Percentiles rank a stretch among this genome's conserved stretches.
phyloP scores from a whole-genome alignment of 2,113 vertebrate species.

The Tragelaphus scriptus region DNA sequence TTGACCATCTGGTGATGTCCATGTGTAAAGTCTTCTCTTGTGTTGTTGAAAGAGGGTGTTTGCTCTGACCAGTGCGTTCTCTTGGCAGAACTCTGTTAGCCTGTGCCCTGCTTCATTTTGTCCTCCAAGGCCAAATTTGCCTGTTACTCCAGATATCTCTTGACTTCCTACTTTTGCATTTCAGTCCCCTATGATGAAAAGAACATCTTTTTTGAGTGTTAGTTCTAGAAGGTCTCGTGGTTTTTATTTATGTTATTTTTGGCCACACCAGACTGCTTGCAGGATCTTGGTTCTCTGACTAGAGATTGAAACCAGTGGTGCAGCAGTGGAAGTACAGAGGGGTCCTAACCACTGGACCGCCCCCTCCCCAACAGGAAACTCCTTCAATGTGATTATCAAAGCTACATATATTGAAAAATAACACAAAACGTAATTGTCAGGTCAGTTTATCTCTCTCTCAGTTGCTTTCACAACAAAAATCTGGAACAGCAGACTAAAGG shows the following conservation, averaged over 20 bases:
- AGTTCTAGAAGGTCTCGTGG: not conserved
- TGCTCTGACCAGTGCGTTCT: not conserved
- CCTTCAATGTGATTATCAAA: not conserved
- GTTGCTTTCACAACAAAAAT: not conserved
- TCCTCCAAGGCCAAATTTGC: not conserved
- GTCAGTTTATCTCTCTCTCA: not conserved
- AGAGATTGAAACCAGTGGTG: not conserved
- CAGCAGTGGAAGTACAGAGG: not conserved
- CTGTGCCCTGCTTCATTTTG: not conserved
- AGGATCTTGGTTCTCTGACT: not conserved
- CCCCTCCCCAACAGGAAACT: fast-evolving
- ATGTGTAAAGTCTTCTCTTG: not conserved
- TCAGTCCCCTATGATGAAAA: not conserved
- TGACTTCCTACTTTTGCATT: not conserved
- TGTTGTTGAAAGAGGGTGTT: not conserved
- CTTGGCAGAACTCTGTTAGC: not conserved
- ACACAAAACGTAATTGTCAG: not conserved
- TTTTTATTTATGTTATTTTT: not conserved
- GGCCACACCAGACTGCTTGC: not conserved
- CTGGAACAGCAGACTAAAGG: not conserved
- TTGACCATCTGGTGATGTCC: not conserved
- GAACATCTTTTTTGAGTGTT: not conserved
- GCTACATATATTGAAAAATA: not conserved
- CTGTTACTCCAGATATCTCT: not conserved
- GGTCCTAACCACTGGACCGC: not conserved